Conservation (phyloP, 2,888 invertebrate genomes). For the Mycogona germanica region DNA sequence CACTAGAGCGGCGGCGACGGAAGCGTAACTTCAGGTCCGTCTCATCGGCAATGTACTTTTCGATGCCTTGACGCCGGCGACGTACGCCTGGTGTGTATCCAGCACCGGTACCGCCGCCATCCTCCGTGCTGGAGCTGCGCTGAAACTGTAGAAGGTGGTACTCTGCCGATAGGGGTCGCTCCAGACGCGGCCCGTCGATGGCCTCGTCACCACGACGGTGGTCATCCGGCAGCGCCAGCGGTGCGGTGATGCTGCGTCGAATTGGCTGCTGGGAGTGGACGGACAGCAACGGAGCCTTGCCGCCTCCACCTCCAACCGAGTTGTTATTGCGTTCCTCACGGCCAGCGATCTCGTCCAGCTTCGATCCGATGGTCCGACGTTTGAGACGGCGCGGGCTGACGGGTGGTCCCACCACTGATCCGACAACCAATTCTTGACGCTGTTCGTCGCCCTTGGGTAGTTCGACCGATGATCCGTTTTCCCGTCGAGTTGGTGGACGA, state of each 20-base stretch:
- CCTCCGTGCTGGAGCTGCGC: slow-evolving; percentile 23
- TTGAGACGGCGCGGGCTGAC: slow-evolving; percentile 9
- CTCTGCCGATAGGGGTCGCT: slow-evolving; percentile 15
- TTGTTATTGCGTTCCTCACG: neutral
- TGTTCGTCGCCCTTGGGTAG: neutral
- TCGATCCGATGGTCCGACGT: neutral
- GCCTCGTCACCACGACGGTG: neutral
- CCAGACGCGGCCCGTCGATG: slow-evolving; percentile 4
- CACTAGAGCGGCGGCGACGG: slow-evolving; percentile 44
- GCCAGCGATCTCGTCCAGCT: neutral
- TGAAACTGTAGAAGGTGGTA: slow-evolving; percentile 13
- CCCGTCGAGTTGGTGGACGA: slow-evolving; percentile 1
- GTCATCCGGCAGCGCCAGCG: slow-evolving; percentile 13
- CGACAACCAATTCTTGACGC: neutral
- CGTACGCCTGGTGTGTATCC: slow-evolving; percentile 55
- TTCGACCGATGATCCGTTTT: slow-evolving; percentile 1
- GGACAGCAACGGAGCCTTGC: neutral
- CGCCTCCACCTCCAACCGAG: neutral
- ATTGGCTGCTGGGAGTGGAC: slow-evolving; percentile 6
- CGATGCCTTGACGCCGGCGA: slow-evolving; percentile 46
- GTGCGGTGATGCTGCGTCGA: slow-evolving; percentile 18
- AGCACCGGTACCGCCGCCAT: slow-evolving; percentile 21
- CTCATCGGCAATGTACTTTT: slow-evolving; percentile 76
- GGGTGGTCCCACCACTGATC: too few relatives aligned
- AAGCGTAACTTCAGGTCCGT: slow-evolving; percentile 68